phyloP scores from a whole-genome alignment of 2,113 vertebrate species.

The Pseudopipra pipra region DNA sequence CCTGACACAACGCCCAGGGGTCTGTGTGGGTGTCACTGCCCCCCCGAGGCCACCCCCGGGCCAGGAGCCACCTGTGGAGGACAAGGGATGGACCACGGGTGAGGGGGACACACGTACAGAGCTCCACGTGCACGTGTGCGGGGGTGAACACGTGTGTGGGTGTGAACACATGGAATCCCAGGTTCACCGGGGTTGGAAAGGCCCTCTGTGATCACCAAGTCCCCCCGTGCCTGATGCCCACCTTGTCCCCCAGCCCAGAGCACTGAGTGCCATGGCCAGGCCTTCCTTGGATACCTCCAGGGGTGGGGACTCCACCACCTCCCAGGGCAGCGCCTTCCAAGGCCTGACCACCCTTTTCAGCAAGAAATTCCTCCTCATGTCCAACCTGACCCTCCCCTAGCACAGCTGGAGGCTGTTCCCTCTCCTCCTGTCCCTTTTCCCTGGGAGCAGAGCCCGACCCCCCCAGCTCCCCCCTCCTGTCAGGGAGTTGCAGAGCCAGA shows the following conservation, averaged over 20 bases:
- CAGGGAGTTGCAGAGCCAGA: neutral
- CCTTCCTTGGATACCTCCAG: neutral
- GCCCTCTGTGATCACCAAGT: no score
- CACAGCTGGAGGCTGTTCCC: rapidly evolving
- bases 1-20: neutral
- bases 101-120: neutral
- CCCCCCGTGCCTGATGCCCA: neutral
- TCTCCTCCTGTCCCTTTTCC: neutral
- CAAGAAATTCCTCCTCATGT: neutral
- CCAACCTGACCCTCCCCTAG: rapidly evolving
- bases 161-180: neutral
- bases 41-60: neutral
- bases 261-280: no score
- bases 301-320: neutral
- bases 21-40: neutral
- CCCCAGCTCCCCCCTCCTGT: neutral
- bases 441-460: neutral
- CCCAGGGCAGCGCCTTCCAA: neutral
- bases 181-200: no score
- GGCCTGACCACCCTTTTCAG: neutral
- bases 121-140: neutral
- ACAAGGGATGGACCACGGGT: neutral
- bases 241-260: neutral
- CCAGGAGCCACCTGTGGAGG: neutral
- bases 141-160: no score